Conservation (phyloP, 1,140 invertebrate species). For the Capitella teleta region DNA sequence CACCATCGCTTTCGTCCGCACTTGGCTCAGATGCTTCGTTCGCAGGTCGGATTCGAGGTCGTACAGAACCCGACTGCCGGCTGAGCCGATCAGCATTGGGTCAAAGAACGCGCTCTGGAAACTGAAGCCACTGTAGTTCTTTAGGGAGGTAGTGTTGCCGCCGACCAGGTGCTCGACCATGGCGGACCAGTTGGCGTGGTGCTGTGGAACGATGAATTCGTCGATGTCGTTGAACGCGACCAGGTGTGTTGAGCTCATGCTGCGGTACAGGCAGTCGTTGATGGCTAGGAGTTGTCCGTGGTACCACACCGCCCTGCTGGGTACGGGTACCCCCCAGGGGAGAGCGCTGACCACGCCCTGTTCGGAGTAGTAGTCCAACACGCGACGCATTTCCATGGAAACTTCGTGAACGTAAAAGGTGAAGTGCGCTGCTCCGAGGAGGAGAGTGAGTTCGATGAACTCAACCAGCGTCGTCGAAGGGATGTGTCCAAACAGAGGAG, state of each 20-base stretch:
- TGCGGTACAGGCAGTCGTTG: constrained; percentile 36
- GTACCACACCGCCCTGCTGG: constrained; percentile 28
- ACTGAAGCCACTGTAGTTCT: constrained; percentile 15
- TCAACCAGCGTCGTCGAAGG: constrained; percentile 24
- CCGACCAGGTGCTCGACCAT: constrained; percentile 1
- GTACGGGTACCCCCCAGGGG: constrained; percentile 24
- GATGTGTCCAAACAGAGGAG: constrained; percentile 36
- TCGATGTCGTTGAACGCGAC: constrained; percentile 37
- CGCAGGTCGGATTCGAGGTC: constrained; percentile 10
- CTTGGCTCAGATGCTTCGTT: constrained; percentile 16
- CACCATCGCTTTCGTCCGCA: constrained; percentile 31
- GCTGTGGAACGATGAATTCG: constrained; percentile 21
- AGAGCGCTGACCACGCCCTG: constrained; percentile 18
- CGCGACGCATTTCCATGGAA: constrained; percentile 17
- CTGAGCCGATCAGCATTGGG: not conserved
- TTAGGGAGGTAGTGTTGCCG: not conserved
- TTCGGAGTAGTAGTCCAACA: constrained; percentile 21
- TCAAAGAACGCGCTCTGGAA: constrained; percentile 37
- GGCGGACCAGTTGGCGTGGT: constrained; percentile 3
- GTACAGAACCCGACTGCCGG: constrained; percentile 4
- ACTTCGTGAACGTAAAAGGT: constrained; percentile 28
- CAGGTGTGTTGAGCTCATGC: constrained; percentile 27
- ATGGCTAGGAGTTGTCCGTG: constrained; percentile 33
- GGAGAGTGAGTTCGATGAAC: constrained; percentile 32
- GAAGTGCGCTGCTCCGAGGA: constrained; percentile 29